phyloP scores from a whole-genome alignment of 2,113 vertebrate species.

The Dipodomys merriami region DNA sequence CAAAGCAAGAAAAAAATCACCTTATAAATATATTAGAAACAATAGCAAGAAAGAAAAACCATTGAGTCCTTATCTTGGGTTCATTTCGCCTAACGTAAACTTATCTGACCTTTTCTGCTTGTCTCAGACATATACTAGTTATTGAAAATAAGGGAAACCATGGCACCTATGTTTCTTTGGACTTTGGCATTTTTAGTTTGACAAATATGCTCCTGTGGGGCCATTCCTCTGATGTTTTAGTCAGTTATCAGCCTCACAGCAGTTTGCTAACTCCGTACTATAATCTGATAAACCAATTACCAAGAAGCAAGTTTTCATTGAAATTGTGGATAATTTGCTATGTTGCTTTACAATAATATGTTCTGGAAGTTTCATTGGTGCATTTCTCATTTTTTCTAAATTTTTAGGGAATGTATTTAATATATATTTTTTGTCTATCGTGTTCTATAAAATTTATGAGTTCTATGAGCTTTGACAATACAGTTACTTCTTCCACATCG shows the following conservation, averaged over 20 bases:
- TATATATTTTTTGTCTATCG: background rate
- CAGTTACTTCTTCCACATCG: no score
- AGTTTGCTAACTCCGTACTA: background rate
- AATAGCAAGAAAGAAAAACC: no score
- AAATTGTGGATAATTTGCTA: background rate
- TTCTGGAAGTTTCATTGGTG: background rate
- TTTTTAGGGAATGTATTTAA: conserved; percentile 10
- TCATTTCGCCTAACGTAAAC: no score
- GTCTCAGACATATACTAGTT: no score
- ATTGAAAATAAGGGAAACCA: no score
- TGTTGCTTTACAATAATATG: background rate
- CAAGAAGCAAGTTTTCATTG: conserved; percentile 37
- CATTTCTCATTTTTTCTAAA: background rate
- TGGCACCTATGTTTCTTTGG: no score
- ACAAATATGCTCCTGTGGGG: background rate
- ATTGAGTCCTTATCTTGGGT: no score
- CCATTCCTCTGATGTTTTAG: background rate
- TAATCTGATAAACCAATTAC: background rate
- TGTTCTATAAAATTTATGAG: no score
- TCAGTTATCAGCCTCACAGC: background rate
- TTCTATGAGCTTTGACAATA: no score
- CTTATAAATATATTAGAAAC: no score
- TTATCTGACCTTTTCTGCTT: no score
- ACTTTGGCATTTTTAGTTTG: background rate
- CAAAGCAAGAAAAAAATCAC: no score